Base-by-base conservation (phyloP, 2,888 invertebrate genomes). In the Meiosimyza platycephala region DNA sequence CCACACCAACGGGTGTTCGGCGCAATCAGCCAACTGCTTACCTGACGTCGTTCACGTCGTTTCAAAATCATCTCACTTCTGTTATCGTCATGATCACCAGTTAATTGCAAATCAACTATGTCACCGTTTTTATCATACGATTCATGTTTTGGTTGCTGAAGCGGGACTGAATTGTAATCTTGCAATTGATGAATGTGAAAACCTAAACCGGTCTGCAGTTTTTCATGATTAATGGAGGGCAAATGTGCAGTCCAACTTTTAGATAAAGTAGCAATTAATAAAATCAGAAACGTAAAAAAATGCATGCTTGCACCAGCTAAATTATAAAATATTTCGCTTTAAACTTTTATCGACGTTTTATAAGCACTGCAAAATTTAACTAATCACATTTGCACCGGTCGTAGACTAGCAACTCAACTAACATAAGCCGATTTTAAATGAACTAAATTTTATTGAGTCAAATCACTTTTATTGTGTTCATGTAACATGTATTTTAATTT, bases 1-100 rank as follows among this genome's bases (percentile, higher is more conserved):
- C 97, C 97, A 87, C 97, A 97, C 97, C 97, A 97, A 84, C 95
- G 94, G 1, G 97, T 97, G 64, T 96, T 96, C 1, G 96, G 96
- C 63, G 95, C 92, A 76, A 95, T 91, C 72, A 96, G 89, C 79
- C 94, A 88, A 84, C 94, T 93, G 15, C 84, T 82, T 22, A 86
- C 76, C 73, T 83, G 81, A 11, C 87, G 86, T 64, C 85, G 80
- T 77, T 77, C 78, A 73, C 84, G 79, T 71, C 73, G 75, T 54
- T 18, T 22, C 50, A 12, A 54, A n/a, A 28, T 13, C n/a, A 33
- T 51, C 15, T 57, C 47, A 54, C 57, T 4, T n/a, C 47, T 40
- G n/a, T 74, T 68, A 52, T 69, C 60, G 15, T 13, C 51, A 50
- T 33, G 55, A 22, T 63, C 12, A 33, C 65, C 66, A 54, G 16